phyloP scores from a whole-genome alignment of 2,113 vertebrate species.

The Alces alces region DNA sequence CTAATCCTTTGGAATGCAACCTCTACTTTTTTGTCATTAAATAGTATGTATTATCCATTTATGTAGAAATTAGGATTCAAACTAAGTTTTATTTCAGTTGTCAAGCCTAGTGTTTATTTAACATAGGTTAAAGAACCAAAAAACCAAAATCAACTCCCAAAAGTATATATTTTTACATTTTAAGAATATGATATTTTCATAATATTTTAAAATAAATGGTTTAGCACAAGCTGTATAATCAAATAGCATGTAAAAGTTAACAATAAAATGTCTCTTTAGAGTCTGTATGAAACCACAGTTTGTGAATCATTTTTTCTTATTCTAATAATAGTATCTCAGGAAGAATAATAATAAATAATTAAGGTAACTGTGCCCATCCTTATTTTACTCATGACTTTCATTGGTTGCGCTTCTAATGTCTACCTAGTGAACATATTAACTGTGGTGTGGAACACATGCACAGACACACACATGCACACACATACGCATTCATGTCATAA shows the following conservation, averaged over 20 bases:
- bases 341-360: not conserved
- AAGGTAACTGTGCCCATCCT: no score
- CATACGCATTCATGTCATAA: not conserved
- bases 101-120: not conserved
- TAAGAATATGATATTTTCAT: not conserved
- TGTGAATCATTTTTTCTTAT: not conserved
- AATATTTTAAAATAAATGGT: not conserved
- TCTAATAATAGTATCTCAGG: not conserved
- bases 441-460: accelerated
- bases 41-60: conserved; percentile 45
- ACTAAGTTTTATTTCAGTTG: not conserved
- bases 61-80: conserved; percentile 53
- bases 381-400: not conserved
- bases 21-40: conserved; percentile 10
- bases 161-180: not conserved
- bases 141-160: not conserved
- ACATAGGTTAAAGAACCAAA: not conserved
- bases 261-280: not conserved
- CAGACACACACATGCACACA: not conserved
- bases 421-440: not conserved
- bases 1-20: conserved; percentile 40
- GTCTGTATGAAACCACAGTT: not conserved
- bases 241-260: not conserved
- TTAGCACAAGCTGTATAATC: not conserved
- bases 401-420: not conserved